Evolutionary conservation across 1,140 invertebrate genomes (phyloP), one percentile per base, ranked within the genome.

Genomic region (Saccostrea cuccullata): DNA sequence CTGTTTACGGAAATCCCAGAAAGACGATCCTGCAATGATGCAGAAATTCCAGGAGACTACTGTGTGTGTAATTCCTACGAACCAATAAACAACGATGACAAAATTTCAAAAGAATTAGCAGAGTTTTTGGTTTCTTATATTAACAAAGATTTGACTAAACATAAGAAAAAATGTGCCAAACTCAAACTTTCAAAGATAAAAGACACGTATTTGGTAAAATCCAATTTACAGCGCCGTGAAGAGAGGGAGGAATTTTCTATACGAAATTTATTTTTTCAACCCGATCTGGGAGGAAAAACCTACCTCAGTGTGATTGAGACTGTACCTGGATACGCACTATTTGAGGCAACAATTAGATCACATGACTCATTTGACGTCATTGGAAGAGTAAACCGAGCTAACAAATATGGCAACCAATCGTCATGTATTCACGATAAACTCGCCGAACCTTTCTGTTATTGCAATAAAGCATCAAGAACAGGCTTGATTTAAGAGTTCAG

Each of bases 1-100:
- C 87, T 96, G 0, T 94, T 95, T 67, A 87, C 90, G 55, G 90
- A 93, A 88, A 94, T 95, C 82, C 95, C 95, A 0, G n/a, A 87
- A 20, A 91, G 92, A 30, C 88, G 95, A 83, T 94, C 93, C 3
- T 96, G 95, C 90, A 86, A 92, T n/a, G 84, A 92, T 23, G 95
- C 95, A 0, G 91, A 91, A 13, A 94, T 96, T 73, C 92, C 94
- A 0, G 92, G 94, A 60, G 95, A 95, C 87, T 95, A 94, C 91
- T 96, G 95, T 88, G 92, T 94, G 20, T 96, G 95, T 91, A 92
- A 95, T 73, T 40, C 85, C 30, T n/a, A 82, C 26, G 89, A 87
- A 20, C 55, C 36, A 8, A 17, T 90, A 0, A 84, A 64, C 60
- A 84, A 86, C 12, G 30, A 67, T 9, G 56, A 23, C 60, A 55